phyloP scores from a whole-genome alignment of 2,113 vertebrate genomes.

The Empidonax alnorum region DNA sequence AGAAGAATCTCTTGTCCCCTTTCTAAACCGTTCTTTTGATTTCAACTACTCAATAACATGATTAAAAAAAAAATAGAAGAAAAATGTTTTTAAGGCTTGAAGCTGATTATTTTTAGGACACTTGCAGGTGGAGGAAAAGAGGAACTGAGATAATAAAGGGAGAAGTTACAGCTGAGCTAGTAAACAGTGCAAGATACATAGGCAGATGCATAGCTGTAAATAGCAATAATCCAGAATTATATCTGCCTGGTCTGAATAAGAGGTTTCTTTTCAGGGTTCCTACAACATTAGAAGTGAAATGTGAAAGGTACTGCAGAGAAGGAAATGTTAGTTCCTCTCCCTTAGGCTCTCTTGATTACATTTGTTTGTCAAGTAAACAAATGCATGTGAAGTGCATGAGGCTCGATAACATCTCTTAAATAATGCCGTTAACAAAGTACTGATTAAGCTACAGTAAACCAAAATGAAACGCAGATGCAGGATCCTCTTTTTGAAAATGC shows the following conservation, averaged over 20 bases:
- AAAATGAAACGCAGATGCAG: not conserved
- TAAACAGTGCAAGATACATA: not conserved
- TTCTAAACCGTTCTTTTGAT: not conserved
- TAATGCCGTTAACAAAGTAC: constrained; percentile 42
- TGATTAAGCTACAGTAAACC: constrained; percentile 42
- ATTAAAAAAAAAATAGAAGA: not conserved
- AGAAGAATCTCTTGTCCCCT: not conserved
- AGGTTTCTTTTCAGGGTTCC: not conserved
- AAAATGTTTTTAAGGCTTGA: not conserved
- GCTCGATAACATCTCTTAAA: constrained; percentile 20
- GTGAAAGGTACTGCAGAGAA: not conserved
- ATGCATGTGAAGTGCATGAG: not conserved
- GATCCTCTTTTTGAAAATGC: constrained; percentile 46
- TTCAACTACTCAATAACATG: not conserved
- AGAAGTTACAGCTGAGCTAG: constrained; percentile 27
- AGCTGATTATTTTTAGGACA: not conserved
- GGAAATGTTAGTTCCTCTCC: not conserved
- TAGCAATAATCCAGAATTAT: not conserved
- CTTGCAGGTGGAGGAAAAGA: constrained; percentile 20
- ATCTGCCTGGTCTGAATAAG: not conserved
- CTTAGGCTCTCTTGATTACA: not conserved
- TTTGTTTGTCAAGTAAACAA: constrained; percentile 41
- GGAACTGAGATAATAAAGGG: constrained; percentile 37
- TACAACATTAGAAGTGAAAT: not conserved
- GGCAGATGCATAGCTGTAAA: not conserved